Percentiles rank a stretch among this genome's conserved stretches.
Conservation (phyloP, 2,797 vertebrate species). For the Potorous gilbertii region DNA sequence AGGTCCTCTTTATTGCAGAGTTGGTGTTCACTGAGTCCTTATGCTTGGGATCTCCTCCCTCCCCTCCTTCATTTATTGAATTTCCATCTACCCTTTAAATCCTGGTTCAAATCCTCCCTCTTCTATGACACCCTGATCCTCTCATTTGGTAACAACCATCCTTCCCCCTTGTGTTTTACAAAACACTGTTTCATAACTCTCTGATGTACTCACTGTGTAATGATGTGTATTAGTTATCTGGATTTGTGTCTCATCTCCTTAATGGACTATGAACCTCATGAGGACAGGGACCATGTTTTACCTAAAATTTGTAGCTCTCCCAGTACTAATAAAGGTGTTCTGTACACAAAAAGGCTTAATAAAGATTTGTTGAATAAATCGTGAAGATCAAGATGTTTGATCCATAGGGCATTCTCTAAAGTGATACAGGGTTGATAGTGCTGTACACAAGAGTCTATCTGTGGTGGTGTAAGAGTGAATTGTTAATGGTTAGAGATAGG, state of each 20-base stretch:
- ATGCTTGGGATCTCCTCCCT: background rate
- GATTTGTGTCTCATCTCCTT: background rate
- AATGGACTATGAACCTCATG: background rate
- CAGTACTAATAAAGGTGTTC: background rate
- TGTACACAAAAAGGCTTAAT: background rate
- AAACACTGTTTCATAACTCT: background rate
- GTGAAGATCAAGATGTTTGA: background rate
- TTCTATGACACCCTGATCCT: background rate
- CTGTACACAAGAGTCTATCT: background rate
- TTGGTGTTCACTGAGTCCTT: fast-evolving
- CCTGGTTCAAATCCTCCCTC: background rate
- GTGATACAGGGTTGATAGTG: background rate
- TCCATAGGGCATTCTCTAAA: background rate
- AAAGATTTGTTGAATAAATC: background rate
- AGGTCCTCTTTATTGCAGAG: background rate
- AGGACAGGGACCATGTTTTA: background rate
- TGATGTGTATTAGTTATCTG: background rate
- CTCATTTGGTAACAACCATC: background rate
- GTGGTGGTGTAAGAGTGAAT: background rate
- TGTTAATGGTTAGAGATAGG: background rate
- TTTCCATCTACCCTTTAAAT: background rate
- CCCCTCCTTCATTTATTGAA: background rate
- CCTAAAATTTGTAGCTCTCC: background rate
- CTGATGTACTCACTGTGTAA: fast-evolving
- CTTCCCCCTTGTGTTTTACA: background rate